A percentile compares a stretch with the other conserved stretches of the same genome.
Evolutionary conservation across 2,797 vertebrate species (phyloP).

Genomic region (Iguana delicatissima): DNA sequence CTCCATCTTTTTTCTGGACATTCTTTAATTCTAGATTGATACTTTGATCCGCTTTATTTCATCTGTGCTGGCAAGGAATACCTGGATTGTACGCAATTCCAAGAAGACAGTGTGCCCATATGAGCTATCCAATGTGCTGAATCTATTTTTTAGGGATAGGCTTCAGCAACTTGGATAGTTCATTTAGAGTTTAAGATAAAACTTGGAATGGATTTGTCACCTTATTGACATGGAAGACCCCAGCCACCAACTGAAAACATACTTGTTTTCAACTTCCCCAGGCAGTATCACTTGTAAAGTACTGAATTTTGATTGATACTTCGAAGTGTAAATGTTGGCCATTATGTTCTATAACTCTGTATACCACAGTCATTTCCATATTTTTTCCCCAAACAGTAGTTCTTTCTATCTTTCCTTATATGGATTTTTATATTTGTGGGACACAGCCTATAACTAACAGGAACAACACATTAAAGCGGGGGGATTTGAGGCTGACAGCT

Average conservation of each 20-base stretch:
- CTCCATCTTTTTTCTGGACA: background rate
- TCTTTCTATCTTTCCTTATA: background rate
- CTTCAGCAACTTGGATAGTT: too few relatives aligned
- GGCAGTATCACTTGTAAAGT: background rate
- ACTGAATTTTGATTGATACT: background rate
- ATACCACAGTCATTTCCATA: background rate
- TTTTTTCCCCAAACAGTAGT: background rate
- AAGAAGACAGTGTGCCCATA: too few relatives aligned
- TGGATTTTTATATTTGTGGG: constrained; percentile 8
- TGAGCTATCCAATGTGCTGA: too few relatives aligned
- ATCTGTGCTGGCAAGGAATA: background rate
- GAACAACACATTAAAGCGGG: background rate
- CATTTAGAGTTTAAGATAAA: too few relatives aligned
- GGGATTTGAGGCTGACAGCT: background rate
- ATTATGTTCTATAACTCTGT: background rate
- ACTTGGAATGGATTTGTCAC: too few relatives aligned
- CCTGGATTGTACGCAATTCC: background rate
- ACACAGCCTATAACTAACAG: background rate
- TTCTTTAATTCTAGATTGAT: background rate
- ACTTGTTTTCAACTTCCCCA: background rate
- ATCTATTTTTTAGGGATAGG: too few relatives aligned
- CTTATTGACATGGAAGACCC: too few relatives aligned
- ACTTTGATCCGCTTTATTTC: background rate
- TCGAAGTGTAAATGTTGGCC: background rate
- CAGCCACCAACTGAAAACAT: too few relatives aligned